A percentile compares a stretch with the other conserved stretches of the same genome.
Evolutionary conservation across 2,113 vertebrate genomes (phyloP).

Genomic region (Notiomystis cincta): DNA sequence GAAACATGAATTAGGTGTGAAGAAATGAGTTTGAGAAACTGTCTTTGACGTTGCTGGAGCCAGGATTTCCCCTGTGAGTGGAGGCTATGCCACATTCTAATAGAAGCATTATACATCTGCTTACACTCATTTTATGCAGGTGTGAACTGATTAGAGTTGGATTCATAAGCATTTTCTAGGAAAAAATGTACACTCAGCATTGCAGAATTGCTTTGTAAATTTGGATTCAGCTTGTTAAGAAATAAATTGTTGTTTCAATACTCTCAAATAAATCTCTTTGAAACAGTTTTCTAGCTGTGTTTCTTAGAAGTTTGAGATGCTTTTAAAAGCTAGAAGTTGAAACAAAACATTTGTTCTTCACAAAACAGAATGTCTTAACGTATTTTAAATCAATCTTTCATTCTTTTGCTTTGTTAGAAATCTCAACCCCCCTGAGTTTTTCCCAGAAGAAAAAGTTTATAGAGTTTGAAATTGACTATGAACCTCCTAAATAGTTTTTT

Average conservation of each 20-base stretch:
- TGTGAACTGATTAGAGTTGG: slow-evolving; percentile 5
- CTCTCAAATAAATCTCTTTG: neutral
- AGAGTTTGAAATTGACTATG: neutral
- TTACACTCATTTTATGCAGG: neutral
- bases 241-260: neutral
- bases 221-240: neutral
- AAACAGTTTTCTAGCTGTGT: neutral
- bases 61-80: slow-evolving; percentile 6
- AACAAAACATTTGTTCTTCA: neutral
- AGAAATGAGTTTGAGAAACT: slow-evolving; percentile 29
- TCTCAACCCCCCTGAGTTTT: neutral
- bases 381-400: neutral
- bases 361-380: neutral
- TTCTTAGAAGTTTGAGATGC: neutral
- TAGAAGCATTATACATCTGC: slow-evolving; percentile 36
- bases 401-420: neutral
- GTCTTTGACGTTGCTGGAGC: neutral
- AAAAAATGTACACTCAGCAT: neutral
- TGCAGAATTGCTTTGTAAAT: neutral
- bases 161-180: neutral
- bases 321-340: neutral
- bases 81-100: neutral
- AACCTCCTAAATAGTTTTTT: neutral
- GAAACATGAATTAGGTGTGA: slow-evolving; percentile 55
- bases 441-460: neutral